Evolutionary conservation across 2,113 vertebrate genomes (phyloP).

Genomic region (Coptodon rendalli): DNA sequence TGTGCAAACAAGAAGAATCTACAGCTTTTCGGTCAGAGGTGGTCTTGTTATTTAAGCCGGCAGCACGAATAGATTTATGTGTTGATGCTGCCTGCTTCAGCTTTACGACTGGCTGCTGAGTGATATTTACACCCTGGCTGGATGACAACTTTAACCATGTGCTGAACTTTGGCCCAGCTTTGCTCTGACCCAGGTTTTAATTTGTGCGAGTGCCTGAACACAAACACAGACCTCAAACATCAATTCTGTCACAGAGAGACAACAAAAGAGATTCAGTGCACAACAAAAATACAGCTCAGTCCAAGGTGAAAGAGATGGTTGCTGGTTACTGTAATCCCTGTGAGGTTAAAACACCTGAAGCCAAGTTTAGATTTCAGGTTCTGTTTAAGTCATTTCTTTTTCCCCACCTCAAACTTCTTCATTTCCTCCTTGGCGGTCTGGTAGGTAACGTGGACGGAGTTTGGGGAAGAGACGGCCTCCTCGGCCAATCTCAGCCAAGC

Average conservation of each 20-base stretch:
- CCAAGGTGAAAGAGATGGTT: not conserved
- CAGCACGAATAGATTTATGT: rapidly evolving
- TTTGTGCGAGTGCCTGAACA: not conserved
- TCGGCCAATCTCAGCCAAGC: conserved; percentile 70
- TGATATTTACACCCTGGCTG: not conserved
- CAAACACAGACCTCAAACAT: not conserved
- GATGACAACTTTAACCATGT: not conserved
- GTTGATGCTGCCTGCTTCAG: not conserved
- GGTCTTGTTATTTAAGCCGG: not conserved
- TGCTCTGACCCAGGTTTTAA: not conserved
- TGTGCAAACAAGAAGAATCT: not conserved
- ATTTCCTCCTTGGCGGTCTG: conserved; percentile 58
- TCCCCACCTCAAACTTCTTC: conserved; percentile 54
- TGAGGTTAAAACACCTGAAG: not conserved
- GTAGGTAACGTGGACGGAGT: conserved; percentile 40
- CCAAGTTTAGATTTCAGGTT: not conserved
- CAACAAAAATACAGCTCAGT: not conserved
- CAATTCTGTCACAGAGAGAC: not conserved
- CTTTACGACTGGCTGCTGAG: not conserved
- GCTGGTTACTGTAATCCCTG: not conserved
- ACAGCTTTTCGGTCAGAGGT: not conserved
- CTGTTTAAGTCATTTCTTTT: not conserved
- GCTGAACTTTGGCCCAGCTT: not conserved
- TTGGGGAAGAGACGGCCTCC: conserved; percentile 2
- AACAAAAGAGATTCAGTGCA: not conserved